Percentiles rank a stretch among this genome's conserved stretches.
Conservation (phyloP, 37 sponge, comb jelly and placozoan genomes). For the Beroe ovata region DNA sequence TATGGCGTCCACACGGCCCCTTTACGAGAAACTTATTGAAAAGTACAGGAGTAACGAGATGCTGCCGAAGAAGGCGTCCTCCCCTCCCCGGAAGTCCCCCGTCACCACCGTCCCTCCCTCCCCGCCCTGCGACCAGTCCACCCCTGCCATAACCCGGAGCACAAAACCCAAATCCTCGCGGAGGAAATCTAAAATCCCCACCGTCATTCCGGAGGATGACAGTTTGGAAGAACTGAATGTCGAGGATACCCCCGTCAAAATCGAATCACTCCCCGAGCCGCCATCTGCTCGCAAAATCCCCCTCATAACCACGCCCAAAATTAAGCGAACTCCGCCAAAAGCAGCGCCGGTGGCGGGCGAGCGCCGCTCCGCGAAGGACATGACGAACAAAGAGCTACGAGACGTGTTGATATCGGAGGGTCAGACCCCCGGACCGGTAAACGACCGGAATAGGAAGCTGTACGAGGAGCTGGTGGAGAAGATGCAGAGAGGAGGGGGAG, state of each 20-base stretch:
- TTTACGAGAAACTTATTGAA: conserved; percentile 5
- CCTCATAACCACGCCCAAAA: neutral
- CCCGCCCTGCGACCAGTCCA: neutral
- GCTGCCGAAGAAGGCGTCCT: neutral
- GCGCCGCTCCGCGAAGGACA: neutral
- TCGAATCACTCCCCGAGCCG: conserved; percentile 28
- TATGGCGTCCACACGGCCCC: neutral
- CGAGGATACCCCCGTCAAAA: neutral
- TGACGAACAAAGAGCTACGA: conserved; percentile 7
- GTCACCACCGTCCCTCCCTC: neutral
- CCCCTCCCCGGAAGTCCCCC: neutral
- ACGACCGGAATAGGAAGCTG: conserved; percentile 15
- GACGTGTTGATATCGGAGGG: neutral
- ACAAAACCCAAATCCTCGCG: neutral
- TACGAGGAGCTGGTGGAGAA: conserved; percentile 13
- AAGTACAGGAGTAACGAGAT: neutral
- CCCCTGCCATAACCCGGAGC: neutral
- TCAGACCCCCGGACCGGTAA: conserved; percentile 14
- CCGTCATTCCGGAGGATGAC: neutral
- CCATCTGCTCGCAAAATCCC: neutral
- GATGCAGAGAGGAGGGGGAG: neutral
- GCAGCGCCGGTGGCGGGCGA: neutral
- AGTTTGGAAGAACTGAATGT: neutral
- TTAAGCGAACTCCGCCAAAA: neutral
- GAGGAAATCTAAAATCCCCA: too few species aligned